Evolutionary conservation across 2,797 vertebrate genomes (phyloP).

Genomic region (Microchirus variegatus): DNA sequence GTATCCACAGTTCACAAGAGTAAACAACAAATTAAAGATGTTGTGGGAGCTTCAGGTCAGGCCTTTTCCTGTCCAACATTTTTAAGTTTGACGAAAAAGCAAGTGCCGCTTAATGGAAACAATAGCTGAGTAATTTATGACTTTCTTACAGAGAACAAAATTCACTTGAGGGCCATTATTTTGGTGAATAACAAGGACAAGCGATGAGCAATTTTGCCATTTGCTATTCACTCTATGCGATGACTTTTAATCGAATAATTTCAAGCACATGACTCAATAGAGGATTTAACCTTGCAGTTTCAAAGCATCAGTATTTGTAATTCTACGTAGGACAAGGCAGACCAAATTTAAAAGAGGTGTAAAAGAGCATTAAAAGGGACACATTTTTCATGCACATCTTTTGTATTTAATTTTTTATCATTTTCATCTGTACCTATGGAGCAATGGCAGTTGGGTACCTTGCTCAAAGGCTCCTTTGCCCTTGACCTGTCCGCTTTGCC

Average conservation of each 20-base stretch:
- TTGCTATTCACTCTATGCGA: not conserved
- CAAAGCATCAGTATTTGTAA: not conserved
- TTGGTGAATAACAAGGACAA: conserved; percentile 7
- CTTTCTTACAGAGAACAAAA: no score
- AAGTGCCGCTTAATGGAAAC: no score
- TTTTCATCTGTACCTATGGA: not conserved
- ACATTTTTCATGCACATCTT: not conserved
- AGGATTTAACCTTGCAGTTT: not conserved
- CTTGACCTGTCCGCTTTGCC: no score
- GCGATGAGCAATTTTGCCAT: not conserved
- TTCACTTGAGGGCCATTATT: no score
- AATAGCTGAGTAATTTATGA: no score
- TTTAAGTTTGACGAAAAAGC: no score
- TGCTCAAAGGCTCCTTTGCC: no score
- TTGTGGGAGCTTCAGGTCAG: no score
- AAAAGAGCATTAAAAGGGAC: not conserved
- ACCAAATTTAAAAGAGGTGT: not conserved
- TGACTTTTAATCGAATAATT: not conserved
- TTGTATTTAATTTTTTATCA: not conserved
- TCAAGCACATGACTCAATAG: not conserved
- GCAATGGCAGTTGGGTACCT: no score
- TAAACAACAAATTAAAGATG: no score
- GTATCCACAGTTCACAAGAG: no score
- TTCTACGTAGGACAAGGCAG: not conserved
- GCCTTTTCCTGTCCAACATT: no score